Conservation (phyloP, 2,888 invertebrate species). For the Actias luna region DNA sequence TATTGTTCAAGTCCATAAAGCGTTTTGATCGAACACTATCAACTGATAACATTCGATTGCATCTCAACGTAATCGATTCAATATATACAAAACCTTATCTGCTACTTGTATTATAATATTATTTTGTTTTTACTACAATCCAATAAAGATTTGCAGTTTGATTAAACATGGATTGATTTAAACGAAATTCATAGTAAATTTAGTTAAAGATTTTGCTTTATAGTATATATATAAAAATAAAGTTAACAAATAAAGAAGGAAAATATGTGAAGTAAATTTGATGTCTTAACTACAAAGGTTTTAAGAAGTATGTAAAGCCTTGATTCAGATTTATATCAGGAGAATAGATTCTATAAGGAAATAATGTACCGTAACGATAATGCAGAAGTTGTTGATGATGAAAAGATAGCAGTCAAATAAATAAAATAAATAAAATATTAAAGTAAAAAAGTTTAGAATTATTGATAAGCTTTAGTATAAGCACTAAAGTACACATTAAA, state of each 20-base stretch:
- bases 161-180: not conserved
- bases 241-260: not conserved
- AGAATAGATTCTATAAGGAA: not conserved
- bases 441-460: too few species aligned
- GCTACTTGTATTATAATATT: not conserved
- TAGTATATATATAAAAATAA: not conserved
- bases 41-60: constrained; percentile 12
- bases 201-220: not conserved
- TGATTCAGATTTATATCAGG: not conserved
- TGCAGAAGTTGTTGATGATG: not conserved
- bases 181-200: not conserved
- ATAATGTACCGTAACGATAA: not conserved
- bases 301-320: not conserved
- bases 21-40: not conserved
- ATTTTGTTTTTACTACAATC: not conserved
- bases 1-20: constrained; percentile 18
- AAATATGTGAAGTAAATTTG: not conserved
- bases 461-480: too few species aligned
- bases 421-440: not conserved
- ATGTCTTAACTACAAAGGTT: not conserved
- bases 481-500: too few species aligned
- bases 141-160: not conserved
- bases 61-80: not conserved
- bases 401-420: not conserved
- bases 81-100: not conserved